A percentile compares a stretch with the other conserved stretches of the same genome.
Evolutionary conservation across 2,113 vertebrate species (phyloP).

Genomic region (Clarias batrachus): DNA sequence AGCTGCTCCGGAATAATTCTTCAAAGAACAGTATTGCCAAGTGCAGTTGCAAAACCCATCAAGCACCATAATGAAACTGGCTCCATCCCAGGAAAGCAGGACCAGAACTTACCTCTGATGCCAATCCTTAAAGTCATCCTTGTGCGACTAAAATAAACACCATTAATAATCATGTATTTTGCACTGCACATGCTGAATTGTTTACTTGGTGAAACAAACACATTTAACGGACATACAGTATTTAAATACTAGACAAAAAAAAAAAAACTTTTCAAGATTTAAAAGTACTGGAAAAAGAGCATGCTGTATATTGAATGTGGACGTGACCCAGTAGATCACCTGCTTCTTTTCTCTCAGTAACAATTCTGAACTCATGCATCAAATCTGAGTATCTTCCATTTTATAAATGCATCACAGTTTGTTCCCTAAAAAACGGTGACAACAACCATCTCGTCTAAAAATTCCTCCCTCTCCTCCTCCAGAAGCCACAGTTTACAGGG

Average conservation of each 20-base stretch:
- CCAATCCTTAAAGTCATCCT: not conserved
- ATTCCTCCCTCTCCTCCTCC: not conserved
- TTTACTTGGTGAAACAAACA: not conserved
- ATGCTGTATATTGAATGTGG: not conserved
- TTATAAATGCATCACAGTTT: constrained; percentile 36
- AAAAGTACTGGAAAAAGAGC: not conserved
- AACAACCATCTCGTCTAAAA: constrained; percentile 23
- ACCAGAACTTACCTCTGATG: too few relatives aligned
- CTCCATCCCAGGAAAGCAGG: too few relatives aligned
- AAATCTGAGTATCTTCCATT: constrained; percentile 15
- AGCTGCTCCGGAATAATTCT: too few relatives aligned
- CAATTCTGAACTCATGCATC: not conserved
- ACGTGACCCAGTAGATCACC: not conserved
- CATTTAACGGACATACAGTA: not conserved
- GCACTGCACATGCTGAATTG: not conserved
- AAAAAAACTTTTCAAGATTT: not conserved
- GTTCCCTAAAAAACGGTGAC: constrained; percentile 11
- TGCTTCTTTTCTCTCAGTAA: not conserved
- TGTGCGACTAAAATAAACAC: not conserved
- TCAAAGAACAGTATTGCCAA: too few relatives aligned
- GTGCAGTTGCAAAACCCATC: too few relatives aligned
- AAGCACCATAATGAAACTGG: too few relatives aligned
- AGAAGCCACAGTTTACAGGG: constrained; percentile 1
- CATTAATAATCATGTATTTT: not conserved
- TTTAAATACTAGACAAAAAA: not conserved